Base-by-base conservation (phyloP, 2,888 invertebrate species). In the Acanthococcus lagerstroemiae region DNA sequence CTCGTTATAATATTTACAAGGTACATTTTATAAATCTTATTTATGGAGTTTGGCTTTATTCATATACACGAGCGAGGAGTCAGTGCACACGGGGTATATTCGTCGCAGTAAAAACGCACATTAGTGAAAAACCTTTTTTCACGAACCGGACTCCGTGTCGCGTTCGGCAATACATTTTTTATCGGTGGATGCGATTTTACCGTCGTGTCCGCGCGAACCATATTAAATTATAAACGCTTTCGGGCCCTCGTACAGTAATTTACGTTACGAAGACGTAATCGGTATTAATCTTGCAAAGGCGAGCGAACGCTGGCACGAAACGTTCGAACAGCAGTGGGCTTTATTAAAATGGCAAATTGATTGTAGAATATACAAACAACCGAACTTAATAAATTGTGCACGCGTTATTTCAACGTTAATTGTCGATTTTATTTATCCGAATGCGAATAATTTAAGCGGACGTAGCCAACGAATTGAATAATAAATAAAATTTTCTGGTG, bases 1-100 rank as follows among this genome's bases (percentile, higher is more conserved):
- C 63, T 63, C 52, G 63, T 63, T 63, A 52, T 37, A 54, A 63
- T 63, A 30, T 63, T 63, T 52, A 63, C 54, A 50, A 54, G 54
- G 44, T 37, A 24, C 22, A n/a, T 54, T 63, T 52, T 54, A 63
- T 63, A 54, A 63, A 52, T 63, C 27, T 52, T 54, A 54, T 52
- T 54, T 52, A 37, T n/a, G 19, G 37, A 30, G 37, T 52, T 63
- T 54, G 21, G 30, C 37, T 63, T 21, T 52, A 52, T 52, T 52
- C 21, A 12, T 52, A 52, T 12, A 6, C 22, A 22, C 9, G 4
- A 22, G 22, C 9, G 19, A 19, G 4, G 4, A 45, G 19, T 5
- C 15, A 15, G 15, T 5, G 4, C 6, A 45, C 4, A 4, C 15
- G 17, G 15, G 46, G 4, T 1, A 21, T 22, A 3, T 5, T 52